These are phyloP conservation scores for Encarsia formosa DNA, from an alignment of 2,888 invertebrate genomes.

Conservation along the genomic window DNA sequence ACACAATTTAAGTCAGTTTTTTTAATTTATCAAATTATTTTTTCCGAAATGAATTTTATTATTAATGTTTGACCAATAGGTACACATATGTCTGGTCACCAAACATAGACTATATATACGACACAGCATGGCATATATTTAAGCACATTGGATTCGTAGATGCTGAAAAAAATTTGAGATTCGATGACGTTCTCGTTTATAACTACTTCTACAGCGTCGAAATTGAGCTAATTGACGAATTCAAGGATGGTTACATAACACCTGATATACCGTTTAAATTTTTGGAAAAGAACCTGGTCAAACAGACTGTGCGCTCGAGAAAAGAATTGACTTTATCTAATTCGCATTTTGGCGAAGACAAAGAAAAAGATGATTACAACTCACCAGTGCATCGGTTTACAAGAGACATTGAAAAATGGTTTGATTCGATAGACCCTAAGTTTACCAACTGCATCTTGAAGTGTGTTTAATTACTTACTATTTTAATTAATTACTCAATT, in stretches of 20 bases:
- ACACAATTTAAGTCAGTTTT: slow-evolving; percentile 41
- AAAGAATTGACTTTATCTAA: slow-evolving; percentile 35
- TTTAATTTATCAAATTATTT: no score
- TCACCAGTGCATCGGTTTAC: slow-evolving; percentile 30
- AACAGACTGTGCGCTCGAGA: slow-evolving; percentile 24
- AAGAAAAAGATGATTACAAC: slow-evolving; percentile 24
- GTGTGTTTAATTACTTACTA: no score
- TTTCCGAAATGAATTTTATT: no score
- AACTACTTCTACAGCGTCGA: slow-evolving; percentile 46
- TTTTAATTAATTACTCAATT: no score
- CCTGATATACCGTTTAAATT: slow-evolving; percentile 26
- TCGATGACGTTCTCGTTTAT: slow-evolving; percentile 44
- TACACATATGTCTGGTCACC: slow-evolving; percentile 42
- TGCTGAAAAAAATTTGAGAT: slow-evolving; percentile 33
- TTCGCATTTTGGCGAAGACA: slow-evolving; percentile 34
- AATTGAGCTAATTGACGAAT: slow-evolving; percentile 37
- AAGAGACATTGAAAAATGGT: slow-evolving; percentile 36
- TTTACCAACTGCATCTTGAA: slow-evolving; percentile 39
- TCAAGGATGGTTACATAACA: slow-evolving; percentile 29
- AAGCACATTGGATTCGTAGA: slow-evolving; percentile 42
- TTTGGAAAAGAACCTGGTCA: slow-evolving; percentile 30
- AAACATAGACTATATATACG: slow-evolving; percentile 46
- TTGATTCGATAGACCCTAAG: slow-evolving; percentile 33
- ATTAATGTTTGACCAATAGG: slow-evolving; percentile 28
- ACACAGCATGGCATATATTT: slow-evolving; percentile 44